Percentiles rank a stretch among this genome's conserved stretches.
These are phyloP conservation scores for Antrozous pallidus DNA, from an alignment of 2,797 vertebrate genomes.

Conservation along the genomic window DNA sequence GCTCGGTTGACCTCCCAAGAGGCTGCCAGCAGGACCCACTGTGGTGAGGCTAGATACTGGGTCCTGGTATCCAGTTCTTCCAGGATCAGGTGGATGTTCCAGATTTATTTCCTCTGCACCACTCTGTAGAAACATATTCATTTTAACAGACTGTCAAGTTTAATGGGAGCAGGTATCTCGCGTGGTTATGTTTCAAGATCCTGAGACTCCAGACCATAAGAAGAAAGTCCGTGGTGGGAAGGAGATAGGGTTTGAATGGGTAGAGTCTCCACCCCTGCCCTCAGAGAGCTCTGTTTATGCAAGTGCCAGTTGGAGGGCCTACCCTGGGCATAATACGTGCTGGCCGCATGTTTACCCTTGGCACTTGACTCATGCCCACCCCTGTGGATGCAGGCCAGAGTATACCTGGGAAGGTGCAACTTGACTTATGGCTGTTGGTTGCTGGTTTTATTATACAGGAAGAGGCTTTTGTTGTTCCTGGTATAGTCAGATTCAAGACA, in stretches of 20 bases:
- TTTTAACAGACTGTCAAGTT: conserved; percentile 72
- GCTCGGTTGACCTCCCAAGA: conserved; percentile 25
- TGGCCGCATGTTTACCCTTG: neutral
- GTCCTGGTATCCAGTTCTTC: conserved; percentile 53
- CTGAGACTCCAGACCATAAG: neutral
- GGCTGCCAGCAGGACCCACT: neutral
- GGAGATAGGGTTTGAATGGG: neutral
- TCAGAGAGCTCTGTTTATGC: neutral
- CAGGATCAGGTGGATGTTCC: conserved; percentile 59
- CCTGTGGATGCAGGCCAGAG: neutral
- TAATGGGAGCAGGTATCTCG: conserved; percentile 63
- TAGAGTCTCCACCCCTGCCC: neutral
- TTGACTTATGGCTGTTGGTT: neutral
- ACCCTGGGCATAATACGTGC: neutral
- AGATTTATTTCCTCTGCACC: conserved; percentile 53
- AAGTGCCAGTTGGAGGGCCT: neutral
- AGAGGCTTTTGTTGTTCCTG: neutral
- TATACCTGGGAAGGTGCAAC: neutral
- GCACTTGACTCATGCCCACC: neutral
- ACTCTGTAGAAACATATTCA: conserved; percentile 56
- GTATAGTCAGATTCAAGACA: neutral
- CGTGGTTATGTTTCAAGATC: conserved; percentile 58
- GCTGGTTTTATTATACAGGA: neutral
- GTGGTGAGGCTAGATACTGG: neutral
- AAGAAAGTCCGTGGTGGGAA: neutral